Evolutionary conservation across 2,113 vertebrate species (phyloP).

Genomic region (Donacobius atricapilla): DNA sequence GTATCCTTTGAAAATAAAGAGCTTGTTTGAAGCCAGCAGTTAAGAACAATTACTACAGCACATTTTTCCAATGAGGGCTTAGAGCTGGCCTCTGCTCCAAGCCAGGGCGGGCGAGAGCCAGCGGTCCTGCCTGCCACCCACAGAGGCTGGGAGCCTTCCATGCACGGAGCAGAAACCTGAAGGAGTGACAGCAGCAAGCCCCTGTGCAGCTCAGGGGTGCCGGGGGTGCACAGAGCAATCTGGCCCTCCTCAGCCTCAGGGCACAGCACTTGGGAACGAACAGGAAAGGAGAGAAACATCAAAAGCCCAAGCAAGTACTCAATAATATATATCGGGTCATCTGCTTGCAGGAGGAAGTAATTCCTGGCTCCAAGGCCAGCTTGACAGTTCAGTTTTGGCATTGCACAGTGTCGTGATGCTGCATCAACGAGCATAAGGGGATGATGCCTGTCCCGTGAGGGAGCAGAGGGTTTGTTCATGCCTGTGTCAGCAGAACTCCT

Average conservation of each 20-base stretch:
- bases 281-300: not conserved
- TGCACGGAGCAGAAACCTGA: not conserved
- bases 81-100: not conserved
- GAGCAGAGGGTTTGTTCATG: not conserved
- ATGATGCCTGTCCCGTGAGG: fast-evolving
- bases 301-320: not conserved
- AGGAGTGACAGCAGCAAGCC: fast-evolving
- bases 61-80: not conserved
- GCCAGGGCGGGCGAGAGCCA: fast-evolving
- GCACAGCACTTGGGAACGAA: not conserved
- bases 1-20: conserved; percentile 67
- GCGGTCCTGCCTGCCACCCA: not conserved
- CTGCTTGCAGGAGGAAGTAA: not conserved
- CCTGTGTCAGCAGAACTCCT: fast-evolving
- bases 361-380: not conserved
- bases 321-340: fast-evolving
- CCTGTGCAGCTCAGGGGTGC: not conserved
- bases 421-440: not conserved
- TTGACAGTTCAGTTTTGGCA: not conserved
- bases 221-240: not conserved
- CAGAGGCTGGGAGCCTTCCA: fast-evolving
- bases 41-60: conserved; percentile 38
- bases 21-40: conserved; percentile 62
- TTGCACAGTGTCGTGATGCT: fast-evolving
- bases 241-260: not conserved